phyloP scores from a whole-genome alignment of 2,113 vertebrate genomes.

The Phylloscopus trochilus region DNA sequence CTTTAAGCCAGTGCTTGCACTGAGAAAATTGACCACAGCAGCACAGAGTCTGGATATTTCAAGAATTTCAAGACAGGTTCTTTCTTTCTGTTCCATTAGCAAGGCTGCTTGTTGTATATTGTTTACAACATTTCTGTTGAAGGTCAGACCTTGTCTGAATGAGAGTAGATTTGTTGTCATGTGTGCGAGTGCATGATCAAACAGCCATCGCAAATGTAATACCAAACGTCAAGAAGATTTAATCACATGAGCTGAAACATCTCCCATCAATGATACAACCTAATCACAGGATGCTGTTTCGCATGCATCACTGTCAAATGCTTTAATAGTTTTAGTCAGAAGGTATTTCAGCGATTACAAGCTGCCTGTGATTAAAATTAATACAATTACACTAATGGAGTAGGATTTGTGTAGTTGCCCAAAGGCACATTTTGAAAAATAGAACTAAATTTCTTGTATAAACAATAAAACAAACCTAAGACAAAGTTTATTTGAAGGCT shows the following conservation, averaged over 20 bases:
- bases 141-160: neutral
- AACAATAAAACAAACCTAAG: neutral
- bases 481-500: neutral
- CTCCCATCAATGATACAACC: neutral
- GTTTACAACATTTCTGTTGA: neutral
- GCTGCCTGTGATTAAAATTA: slow-evolving; percentile 5
- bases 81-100: neutral
- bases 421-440: neutral
- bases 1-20: neutral
- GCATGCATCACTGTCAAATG: slow-evolving; percentile 5
- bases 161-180: neutral
- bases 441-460: neutral
- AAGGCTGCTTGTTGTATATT: neutral
- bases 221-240: neutral
- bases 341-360: neutral
- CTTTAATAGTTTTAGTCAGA: neutral
- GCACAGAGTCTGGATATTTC: neutral
- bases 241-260: neutral
- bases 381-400: neutral
- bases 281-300: slow-evolving; percentile 3
- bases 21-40: neutral
- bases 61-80: neutral
- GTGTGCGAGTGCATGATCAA: neutral
- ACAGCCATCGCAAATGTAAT: neutral
- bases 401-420: neutral